A percentile compares a stretch with the other conserved stretches of the same genome.
These are phyloP conservation scores for Antrozous pallidus DNA, from an alignment of 2,797 vertebrate genomes.

Conservation along the genomic window DNA sequence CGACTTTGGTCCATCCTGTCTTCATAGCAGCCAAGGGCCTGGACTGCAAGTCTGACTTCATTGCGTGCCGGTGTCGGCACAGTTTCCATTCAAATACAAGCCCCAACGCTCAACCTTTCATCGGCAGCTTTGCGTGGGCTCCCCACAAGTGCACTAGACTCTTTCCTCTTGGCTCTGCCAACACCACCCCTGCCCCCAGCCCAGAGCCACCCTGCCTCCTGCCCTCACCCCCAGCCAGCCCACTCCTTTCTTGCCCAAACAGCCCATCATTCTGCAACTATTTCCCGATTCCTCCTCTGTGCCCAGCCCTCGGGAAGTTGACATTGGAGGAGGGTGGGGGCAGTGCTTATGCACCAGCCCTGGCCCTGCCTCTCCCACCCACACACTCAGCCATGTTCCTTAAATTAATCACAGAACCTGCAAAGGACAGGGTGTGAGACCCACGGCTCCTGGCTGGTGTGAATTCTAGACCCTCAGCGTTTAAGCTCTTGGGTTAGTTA, in stretches of 20 bases:
- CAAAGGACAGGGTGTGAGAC: not conserved
- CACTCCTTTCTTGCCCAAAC: not conserved
- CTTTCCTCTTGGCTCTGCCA: not conserved
- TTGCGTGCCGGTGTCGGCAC: accelerated
- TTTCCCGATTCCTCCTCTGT: constrained; percentile 39
- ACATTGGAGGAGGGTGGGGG: not conserved
- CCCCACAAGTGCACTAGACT: not conserved
- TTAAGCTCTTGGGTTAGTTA: not conserved
- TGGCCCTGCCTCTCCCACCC: not conserved
- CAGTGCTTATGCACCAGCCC: not conserved
- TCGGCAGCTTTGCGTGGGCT: not conserved
- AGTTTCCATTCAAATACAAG: not conserved
- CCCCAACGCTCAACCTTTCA: not conserved
- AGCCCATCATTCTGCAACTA: not conserved
- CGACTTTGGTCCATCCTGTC: not conserved
- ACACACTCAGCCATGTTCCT: not conserved
- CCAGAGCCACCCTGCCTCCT: not conserved
- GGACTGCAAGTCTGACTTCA: not conserved
- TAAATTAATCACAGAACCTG: constrained; percentile 28
- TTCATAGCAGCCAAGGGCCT: not conserved
- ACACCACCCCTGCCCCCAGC: not conserved
- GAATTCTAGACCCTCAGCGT: not conserved
- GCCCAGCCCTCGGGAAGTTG: not conserved
- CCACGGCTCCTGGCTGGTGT: not conserved
- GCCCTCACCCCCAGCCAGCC: not conserved